Percentiles rank a stretch among this genome's conserved stretches.
phyloP scores from a whole-genome alignment of 2,797 vertebrate genomes.

The Poecile montanus region DNA sequence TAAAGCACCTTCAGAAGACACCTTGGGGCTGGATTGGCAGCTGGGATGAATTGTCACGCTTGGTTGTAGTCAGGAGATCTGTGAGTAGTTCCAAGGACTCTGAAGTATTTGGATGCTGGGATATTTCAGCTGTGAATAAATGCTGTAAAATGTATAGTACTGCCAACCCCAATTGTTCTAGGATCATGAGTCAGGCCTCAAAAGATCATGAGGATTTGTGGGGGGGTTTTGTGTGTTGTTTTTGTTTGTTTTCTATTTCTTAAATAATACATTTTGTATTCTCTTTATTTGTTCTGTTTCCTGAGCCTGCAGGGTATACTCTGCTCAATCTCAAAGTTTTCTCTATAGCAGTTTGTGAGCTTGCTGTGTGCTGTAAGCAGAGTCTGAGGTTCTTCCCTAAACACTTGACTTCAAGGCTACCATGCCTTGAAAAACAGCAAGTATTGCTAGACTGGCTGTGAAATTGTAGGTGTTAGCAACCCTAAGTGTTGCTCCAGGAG shows the following conservation, averaged over 20 bases:
- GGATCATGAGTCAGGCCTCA: slow-evolving; percentile 54
- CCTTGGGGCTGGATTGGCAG: slow-evolving; percentile 45
- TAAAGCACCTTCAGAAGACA: slow-evolving; percentile 42
- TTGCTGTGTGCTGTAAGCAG: slow-evolving; percentile 17
- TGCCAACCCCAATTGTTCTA: slow-evolving; percentile 55
- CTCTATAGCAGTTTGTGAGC: slow-evolving; percentile 30
- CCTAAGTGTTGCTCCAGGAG: neutral
- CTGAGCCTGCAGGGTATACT: slow-evolving; percentile 55
- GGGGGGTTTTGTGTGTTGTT: neutral
- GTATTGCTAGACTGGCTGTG: neutral
- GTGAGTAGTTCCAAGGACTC: slow-evolving; percentile 10
- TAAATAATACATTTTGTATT: slow-evolving; percentile 62
- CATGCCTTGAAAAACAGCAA: neutral
- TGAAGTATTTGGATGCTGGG: slow-evolving; percentile 31
- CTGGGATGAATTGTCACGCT: slow-evolving; percentile 53
- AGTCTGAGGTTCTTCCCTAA: slow-evolving; percentile 30
- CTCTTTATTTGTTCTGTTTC: slow-evolving; percentile 51
- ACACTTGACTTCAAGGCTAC: slow-evolving; percentile 18
- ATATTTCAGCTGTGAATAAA: slow-evolving; percentile 61
- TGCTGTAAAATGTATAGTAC: slow-evolving; percentile 34
- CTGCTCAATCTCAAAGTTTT: slow-evolving; percentile 39
- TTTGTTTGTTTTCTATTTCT: slow-evolving; percentile 65
- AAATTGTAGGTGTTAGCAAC: neutral
- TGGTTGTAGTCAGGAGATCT: slow-evolving; percentile 40
- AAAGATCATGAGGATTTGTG: slow-evolving; percentile 54